A percentile compares a stretch with the other conserved stretches of the same genome.
These are phyloP conservation scores for Pseudorectes ferrugineus DNA, from an alignment of 2,113 vertebrate species.

Conservation along the genomic window DNA sequence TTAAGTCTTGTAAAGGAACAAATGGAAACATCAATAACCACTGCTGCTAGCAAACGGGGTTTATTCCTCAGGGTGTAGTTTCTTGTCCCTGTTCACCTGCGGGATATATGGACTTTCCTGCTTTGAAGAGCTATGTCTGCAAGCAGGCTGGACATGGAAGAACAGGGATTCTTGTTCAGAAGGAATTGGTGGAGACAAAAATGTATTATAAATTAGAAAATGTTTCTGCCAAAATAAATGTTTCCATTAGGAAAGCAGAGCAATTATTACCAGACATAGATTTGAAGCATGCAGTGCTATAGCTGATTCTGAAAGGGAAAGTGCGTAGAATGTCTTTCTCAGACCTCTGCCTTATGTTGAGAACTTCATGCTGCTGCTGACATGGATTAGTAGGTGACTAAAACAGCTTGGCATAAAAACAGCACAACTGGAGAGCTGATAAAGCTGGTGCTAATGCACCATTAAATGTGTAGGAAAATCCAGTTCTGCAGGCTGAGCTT, in stretches of 20 bases:
- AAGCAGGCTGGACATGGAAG: neutral
- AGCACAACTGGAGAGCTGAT: neutral
- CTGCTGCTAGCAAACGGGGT: neutral
- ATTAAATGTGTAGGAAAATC: neutral
- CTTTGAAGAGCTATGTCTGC: neutral
- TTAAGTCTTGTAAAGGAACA: neutral
- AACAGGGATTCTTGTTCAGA: neutral
- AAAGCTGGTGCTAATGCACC: neutral
- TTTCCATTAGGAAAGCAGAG: neutral
- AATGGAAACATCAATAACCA: neutral
- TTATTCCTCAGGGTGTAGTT: neutral
- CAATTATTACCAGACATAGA: neutral
- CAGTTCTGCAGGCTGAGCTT: neutral
- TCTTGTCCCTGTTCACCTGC: neutral
- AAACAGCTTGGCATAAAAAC: neutral
- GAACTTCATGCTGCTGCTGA: neutral
- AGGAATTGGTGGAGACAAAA: neutral
- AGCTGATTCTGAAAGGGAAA: neutral
- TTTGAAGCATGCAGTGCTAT: neutral
- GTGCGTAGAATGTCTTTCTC: neutral
- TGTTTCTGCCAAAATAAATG: neutral
- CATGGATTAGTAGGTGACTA: neutral
- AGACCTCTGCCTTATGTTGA: neutral
- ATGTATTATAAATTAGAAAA: neutral
- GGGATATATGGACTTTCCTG: neutral